Percentiles rank a stretch among this genome's conserved stretches.
phyloP scores from a whole-genome alignment of 2,797 vertebrate genomes.

The Pampus argenteus region DNA sequence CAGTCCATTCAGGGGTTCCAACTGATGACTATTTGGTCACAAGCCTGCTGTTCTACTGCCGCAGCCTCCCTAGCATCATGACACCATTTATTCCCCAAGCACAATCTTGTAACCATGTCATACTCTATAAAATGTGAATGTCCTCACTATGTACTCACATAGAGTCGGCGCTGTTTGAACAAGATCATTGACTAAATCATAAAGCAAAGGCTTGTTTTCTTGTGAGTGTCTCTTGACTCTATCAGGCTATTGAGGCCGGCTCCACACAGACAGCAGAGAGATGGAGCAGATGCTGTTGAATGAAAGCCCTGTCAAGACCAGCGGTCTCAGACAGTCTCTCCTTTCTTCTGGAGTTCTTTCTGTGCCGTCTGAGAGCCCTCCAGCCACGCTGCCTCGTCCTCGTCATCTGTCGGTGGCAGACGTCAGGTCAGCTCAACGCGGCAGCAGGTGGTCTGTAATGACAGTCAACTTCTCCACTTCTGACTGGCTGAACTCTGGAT shows the following conservation, averaged over 20 bases:
- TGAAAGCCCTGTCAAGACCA: conserved; percentile 73
- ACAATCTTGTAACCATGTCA: conserved; percentile 33
- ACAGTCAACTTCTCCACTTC: conserved; percentile 42
- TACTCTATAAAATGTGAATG: conserved; percentile 36
- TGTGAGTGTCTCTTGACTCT: conserved; percentile 56
- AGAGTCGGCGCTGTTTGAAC: conserved; percentile 49
- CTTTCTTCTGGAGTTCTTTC: conserved; percentile 66
- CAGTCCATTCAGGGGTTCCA: not conserved
- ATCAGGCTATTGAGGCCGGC: conserved; percentile 50
- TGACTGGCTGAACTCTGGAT: conserved; percentile 47
- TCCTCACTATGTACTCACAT: conserved; percentile 59
- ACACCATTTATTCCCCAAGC: conserved; percentile 30
- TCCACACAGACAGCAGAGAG: conserved; percentile 54
- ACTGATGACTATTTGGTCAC: not conserved
- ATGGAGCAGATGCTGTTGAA: conserved; percentile 75
- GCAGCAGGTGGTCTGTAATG: conserved; percentile 73
- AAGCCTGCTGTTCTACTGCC: not conserved
- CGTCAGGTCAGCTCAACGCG: conserved; percentile 64
- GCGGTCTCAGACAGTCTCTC: conserved; percentile 58
- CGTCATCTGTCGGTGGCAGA: conserved; percentile 77
- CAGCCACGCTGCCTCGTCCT: conserved; percentile 62
- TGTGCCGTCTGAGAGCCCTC: conserved; percentile 64
- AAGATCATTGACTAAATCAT: conserved; percentile 58
- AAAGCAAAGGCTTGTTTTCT: conserved; percentile 69
- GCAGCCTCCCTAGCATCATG: conserved; percentile 3